Conservation (phyloP, 1,140 invertebrate species). For the Diabrotica virgifera region DNA sequence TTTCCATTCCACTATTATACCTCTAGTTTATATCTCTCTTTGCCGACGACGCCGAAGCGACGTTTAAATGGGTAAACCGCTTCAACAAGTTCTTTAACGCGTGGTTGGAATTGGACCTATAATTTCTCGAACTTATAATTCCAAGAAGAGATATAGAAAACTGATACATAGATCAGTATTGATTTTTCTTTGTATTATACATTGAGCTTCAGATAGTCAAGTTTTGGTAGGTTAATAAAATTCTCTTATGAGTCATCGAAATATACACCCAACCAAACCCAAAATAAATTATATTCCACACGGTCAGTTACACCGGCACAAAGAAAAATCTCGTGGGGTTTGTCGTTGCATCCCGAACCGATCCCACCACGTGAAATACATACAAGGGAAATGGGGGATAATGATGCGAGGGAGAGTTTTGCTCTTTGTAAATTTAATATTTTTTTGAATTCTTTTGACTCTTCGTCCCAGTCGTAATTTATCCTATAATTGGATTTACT, state of each 20-base stretch:
- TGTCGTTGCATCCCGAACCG: background rate
- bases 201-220: too few species aligned
- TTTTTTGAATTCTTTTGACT: background rate
- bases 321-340: slow-evolving; percentile 16
- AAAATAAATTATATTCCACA: slow-evolving; percentile 30
- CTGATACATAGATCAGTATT: too few species aligned
- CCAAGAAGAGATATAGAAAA: too few species aligned
- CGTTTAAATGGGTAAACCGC: too few species aligned
- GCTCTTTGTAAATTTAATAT: slow-evolving; percentile 1
- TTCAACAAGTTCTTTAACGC: too few species aligned
- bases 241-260: slow-evolving; percentile 24
- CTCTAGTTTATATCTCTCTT: too few species aligned
- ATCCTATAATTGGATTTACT: background rate
- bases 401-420: background rate
- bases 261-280: background rate
- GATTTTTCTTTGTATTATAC: too few species aligned
- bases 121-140: too few species aligned
- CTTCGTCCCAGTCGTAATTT: slow-evolving; percentile 2
- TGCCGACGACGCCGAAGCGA: too few species aligned
- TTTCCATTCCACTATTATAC: too few species aligned
- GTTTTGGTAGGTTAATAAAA: background rate
- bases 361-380: background rate
- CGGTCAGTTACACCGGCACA: slow-evolving; percentile 33
- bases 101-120: too few species aligned
- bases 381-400: background rate